Base-by-base conservation (phyloP, 2,113 vertebrate genomes). In the Thamnaconus septentrionalis region DNA sequence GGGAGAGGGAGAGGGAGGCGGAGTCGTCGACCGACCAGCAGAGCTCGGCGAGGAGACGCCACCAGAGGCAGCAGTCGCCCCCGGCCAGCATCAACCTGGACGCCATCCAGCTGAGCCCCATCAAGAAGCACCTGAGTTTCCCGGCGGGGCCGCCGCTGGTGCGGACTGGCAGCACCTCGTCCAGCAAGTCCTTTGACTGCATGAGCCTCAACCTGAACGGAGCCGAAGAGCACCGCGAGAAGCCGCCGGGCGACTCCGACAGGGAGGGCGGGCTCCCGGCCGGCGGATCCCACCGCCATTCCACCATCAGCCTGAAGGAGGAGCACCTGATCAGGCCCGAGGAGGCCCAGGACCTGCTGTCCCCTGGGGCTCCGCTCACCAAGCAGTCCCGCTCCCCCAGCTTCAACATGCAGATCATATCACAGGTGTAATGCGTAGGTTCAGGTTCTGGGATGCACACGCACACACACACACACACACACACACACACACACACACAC, bases 381-480 rank as follows among this genome's bases (percentile, higher is more conserved):
- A 96, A 95, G 91, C 95, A 97, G 93, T 97, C 96, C 70, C 95
- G 96, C 85, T 98, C 97, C 70, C 97, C 96, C 78, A 99, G 97
- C 90, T 99, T 98, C 92, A 99, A 97, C 95, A 98, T 99, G 96
- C 97, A 99, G 93, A 93, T 99, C 86, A 96, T 99, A 93, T 98
- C 97, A 82, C 97, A 99, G 91, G 96, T 98, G 87, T 98, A 95
- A 83, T 41, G 42, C 66, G 47, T 10, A 49, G 66, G 49, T 50
- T 56, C 59, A 75, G 76, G 70, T 18, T 53, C 41, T 18, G 10
- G 3, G 18, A 64, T 9, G 73, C 51, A 68, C 69, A 69, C 66
- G 69, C 59, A 59, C 53, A 76, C 59, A 62, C 56, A 67, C 56
- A 59, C 54, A 53, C 67, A 57, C 64, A 65, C 69, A 69, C 66